These are phyloP conservation scores for Tupaia chinensis DNA, from an alignment of 2,113 vertebrate genomes.

Conservation along the genomic window DNA sequence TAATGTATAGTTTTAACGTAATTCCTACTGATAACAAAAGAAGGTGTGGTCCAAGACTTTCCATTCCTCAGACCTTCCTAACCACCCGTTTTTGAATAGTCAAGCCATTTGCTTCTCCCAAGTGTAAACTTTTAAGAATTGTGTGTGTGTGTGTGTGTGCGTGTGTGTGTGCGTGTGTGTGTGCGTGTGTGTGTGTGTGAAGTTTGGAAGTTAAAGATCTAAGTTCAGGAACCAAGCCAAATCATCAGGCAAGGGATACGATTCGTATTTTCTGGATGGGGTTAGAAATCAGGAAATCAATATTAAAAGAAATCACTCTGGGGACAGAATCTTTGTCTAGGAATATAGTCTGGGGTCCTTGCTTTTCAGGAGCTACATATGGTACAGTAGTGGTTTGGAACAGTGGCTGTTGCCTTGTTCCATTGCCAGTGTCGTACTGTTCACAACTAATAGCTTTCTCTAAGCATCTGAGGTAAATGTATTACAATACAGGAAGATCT, in stretches of 20 bases:
- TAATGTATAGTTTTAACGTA: slow-evolving; percentile 2
- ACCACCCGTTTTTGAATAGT: neutral
- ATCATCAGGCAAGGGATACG: neutral
- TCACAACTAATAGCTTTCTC: neutral
- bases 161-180: too few relatives aligned
- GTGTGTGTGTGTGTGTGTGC: too few relatives aligned
- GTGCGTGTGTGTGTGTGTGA: neutral
- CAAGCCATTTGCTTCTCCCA: neutral
- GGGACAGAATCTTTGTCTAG: neutral
- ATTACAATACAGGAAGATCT: neutral
- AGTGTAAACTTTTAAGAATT: neutral
- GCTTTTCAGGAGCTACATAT: neutral
- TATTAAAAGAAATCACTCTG: neutral
- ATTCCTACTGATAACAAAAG: slow-evolving; percentile 14
- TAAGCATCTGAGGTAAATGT: slow-evolving; percentile 23
- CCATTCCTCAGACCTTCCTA: neutral
- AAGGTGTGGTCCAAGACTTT: neutral
- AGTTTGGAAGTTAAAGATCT: slow-evolving; percentile 49
- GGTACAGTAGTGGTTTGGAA: neutral
- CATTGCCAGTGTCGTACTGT: neutral
- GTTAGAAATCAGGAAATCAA: neutral
- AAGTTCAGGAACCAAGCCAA: slow-evolving; percentile 34
- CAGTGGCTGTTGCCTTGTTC: neutral
- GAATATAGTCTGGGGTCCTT: neutral
- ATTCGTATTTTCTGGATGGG: slow-evolving; percentile 3